Conservation (phyloP, 2,888 invertebrate genomes). For the Apodemia zela region DNA sequence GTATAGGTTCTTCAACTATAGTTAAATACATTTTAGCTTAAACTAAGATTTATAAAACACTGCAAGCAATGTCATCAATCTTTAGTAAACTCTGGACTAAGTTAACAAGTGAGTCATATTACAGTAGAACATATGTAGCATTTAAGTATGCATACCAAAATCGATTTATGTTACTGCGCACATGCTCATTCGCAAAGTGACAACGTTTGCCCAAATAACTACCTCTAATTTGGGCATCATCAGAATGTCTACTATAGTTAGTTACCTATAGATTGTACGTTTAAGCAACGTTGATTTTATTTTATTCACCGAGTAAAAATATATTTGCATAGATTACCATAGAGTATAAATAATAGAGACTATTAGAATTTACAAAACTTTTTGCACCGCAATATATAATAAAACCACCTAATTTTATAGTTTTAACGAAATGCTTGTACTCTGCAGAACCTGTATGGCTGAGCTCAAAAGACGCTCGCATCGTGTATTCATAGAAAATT, state of each 20-base stretch:
- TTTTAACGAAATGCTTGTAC: constrained; percentile 72
- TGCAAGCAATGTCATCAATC: neutral
- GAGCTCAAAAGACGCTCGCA: constrained; percentile 55
- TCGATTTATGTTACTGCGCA: constrained; percentile 1
- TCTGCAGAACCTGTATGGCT: constrained; percentile 71
- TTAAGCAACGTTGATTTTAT: neutral
- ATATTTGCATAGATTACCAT: constrained; percentile 27
- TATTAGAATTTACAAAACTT: constrained; percentile 41
- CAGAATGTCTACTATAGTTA: constrained; percentile 9
- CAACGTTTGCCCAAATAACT: constrained; percentile 1
- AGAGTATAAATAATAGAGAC: constrained; percentile 23
- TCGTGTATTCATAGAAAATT: constrained; percentile 68
- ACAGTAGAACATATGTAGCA: constrained; percentile 4
- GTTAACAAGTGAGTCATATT: neutral
- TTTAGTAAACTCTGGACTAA: neutral
- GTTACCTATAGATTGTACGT: neutral
- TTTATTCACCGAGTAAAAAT: constrained; percentile 17
- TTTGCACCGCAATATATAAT: constrained; percentile 74
- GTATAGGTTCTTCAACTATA: neutral
- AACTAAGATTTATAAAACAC: constrained; percentile 1
- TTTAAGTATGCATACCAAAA: neutral
- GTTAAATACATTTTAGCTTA: constrained; percentile 6
- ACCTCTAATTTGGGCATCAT: constrained; percentile 14
- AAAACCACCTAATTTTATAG: constrained; percentile 74
- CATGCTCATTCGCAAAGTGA: neutral